phyloP scores from a whole-genome alignment of 2,113 vertebrate species.

The Tetrax tetrax region DNA sequence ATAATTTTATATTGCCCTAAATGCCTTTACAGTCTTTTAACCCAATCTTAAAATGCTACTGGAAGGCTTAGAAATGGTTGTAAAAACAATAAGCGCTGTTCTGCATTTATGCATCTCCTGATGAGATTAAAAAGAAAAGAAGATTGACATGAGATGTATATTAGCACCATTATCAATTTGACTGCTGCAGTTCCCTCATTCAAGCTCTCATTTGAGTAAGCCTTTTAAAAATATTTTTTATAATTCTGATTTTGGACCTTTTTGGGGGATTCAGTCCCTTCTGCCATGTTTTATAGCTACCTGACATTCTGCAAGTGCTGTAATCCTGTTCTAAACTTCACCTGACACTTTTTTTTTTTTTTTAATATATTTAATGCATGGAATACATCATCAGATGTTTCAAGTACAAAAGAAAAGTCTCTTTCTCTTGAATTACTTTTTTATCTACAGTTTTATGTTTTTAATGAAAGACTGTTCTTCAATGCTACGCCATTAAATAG shows the following conservation, averaged over 20 bases:
- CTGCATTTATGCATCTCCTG: background rate
- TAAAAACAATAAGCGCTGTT: background rate
- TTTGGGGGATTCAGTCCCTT: background rate
- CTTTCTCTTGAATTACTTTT: background rate
- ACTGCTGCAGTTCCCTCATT: background rate
- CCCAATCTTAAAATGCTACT: background rate
- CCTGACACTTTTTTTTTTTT: background rate
- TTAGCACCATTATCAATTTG: background rate
- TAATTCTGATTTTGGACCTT: background rate
- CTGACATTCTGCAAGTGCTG: background rate
- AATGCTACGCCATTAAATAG: background rate
- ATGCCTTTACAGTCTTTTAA: background rate
- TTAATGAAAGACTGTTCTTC: background rate
- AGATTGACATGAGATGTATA: background rate
- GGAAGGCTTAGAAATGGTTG: background rate
- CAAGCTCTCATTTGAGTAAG: background rate
- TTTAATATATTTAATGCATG: background rate
- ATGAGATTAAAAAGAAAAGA: background rate
- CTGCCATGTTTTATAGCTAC: background rate
- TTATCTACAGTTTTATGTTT: background rate
- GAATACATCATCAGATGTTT: background rate
- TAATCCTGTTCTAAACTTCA: background rate
- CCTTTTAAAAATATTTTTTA: background rate
- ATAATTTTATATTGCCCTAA: background rate
- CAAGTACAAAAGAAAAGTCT: background rate